Evolutionary conservation across 1,140 invertebrate species (phyloP).

Genomic region (Drosophila pseudoananassae): DNA sequence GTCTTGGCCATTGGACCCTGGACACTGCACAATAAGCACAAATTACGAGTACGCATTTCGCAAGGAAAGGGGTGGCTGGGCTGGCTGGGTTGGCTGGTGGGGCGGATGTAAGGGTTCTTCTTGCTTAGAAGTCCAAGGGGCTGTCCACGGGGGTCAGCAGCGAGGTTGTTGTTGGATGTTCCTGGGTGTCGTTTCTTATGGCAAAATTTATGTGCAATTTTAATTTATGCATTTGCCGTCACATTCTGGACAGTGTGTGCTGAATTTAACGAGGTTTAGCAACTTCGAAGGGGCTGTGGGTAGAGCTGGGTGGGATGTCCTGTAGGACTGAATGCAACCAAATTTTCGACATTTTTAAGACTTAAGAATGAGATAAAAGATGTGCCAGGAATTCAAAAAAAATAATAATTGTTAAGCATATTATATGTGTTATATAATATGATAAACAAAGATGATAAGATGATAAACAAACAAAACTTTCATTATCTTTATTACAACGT

Average conservation of each 20-base stretch:
- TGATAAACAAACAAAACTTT: too few species aligned
- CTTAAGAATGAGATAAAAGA: not conserved
- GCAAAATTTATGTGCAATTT: constrained; percentile 72
- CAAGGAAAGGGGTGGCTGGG: constrained; percentile 7
- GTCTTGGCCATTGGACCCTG: constrained; percentile 34
- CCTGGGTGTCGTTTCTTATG: constrained; percentile 70
- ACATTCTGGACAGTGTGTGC: constrained; percentile 52
- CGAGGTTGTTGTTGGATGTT: constrained; percentile 23
- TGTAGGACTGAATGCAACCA: not conserved
- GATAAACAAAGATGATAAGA: too few species aligned
- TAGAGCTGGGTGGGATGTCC: not conserved
- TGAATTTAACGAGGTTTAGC: constrained; percentile 48
- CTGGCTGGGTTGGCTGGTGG: too few species aligned
- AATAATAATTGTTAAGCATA: too few species aligned
- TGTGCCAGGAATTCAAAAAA: too few species aligned
- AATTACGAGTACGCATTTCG: constrained; percentile 72
- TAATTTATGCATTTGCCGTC: constrained; percentile 69
- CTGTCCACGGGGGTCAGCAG: constrained; percentile 63
- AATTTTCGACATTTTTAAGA: not conserved
- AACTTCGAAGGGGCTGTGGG: constrained; percentile 10
- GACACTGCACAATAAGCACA: constrained; percentile 73
- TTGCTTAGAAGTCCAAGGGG: constrained; percentile 47
- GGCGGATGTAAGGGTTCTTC: constrained; percentile 5
- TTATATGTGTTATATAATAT: too few species aligned
- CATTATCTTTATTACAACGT: too few species aligned